Evolutionary conservation across 2,888 invertebrate genomes (phyloP).

Genomic region (Epistrophe eligans): DNA sequence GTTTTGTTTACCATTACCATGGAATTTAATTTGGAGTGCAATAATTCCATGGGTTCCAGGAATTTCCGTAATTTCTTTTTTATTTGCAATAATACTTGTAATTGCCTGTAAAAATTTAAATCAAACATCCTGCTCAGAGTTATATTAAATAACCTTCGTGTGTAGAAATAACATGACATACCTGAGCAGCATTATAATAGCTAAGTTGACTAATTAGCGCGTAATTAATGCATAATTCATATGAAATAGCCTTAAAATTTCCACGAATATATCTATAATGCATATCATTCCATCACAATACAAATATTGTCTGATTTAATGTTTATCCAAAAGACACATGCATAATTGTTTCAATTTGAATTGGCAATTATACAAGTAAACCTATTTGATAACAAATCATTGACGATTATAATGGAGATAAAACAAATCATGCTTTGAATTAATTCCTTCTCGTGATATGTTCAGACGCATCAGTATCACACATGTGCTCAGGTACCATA

Average conservation of each 20-base stretch:
- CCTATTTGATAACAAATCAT: not conserved
- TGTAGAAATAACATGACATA: no score
- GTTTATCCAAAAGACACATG: not conserved
- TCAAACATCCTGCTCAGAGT: no score
- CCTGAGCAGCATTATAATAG: no score
- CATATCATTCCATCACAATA: not conserved
- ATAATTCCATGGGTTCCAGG: no score
- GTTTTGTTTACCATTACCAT: no score
- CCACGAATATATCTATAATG: not conserved
- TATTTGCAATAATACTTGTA: no score
- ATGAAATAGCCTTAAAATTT: not conserved
- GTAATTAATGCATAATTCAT: no score
- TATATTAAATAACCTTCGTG: no score
- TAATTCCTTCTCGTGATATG: not conserved
- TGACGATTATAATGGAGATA: not conserved
- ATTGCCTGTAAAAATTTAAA: no score
- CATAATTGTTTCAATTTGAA: not conserved
- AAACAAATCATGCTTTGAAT: not conserved
- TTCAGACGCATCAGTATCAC: not conserved
- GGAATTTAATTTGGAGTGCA: no score
- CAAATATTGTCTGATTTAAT: not conserved
- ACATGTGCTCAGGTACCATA: not conserved
- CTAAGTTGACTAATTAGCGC: no score
- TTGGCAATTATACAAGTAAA: not conserved
- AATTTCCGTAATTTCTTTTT: no score